These are phyloP conservation scores for Irena cyanogastra DNA, from an alignment of 2,113 vertebrate genomes.

Conservation along the genomic window DNA sequence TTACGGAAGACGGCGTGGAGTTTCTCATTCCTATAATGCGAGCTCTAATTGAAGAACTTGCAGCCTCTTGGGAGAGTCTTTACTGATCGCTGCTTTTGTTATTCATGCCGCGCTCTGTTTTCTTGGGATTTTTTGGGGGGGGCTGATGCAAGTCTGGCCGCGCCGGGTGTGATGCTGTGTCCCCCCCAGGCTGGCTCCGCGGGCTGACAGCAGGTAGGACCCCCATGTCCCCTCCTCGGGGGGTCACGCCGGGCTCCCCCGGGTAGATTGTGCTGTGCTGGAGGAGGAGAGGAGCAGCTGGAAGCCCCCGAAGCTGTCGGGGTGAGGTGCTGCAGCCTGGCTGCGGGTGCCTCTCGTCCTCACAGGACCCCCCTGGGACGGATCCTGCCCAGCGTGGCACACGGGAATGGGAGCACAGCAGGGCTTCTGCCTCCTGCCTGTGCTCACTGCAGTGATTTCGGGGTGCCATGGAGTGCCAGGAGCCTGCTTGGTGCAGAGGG, in stretches of 20 bases:
- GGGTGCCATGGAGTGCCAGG: neutral
- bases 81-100: conserved; percentile 56
- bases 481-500: neutral
- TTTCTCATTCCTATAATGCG: conserved; percentile 65
- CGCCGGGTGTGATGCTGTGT: neutral
- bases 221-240: neutral
- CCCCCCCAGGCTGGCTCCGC: rapidly evolving
- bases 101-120: conserved; percentile 14
- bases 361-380: neutral
- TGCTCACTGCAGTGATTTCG: rapidly evolving
- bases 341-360: neutral
- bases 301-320: neutral
- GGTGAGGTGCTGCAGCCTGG: neutral
- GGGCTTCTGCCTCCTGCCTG: neutral
- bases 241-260: neutral
- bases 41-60: conserved; percentile 68
- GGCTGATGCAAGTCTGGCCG: neutral
- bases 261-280: neutral
- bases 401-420: neutral
- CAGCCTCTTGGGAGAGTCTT: conserved; percentile 60
- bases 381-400: neutral
- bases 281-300: neutral
- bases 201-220: neutral
- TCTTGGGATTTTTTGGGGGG: neutral
- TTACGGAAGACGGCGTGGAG: conserved; percentile 43